Percentiles rank a stretch among this genome's conserved stretches.
Evolutionary conservation across 2,113 vertebrate species (phyloP).

Genomic region (Stigmatopora nigra): DNA sequence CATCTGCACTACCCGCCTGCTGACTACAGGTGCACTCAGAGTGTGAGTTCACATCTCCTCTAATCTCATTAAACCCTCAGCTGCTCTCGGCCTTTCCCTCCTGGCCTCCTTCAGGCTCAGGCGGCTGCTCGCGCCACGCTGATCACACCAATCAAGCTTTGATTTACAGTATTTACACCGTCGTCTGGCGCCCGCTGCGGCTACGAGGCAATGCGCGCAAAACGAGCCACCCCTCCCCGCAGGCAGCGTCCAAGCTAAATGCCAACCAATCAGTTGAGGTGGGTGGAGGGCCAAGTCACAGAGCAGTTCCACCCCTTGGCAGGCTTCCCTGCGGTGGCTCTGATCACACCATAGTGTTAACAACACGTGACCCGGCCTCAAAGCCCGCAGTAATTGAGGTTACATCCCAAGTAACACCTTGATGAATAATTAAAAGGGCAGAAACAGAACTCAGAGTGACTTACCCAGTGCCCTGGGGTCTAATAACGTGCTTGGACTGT

Average conservation of each 20-base stretch:
- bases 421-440: slow-evolving; percentile 69
- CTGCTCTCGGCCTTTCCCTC: slow-evolving; percentile 36
- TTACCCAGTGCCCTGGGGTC: slow-evolving; percentile 67
- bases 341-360: slow-evolving; percentile 59
- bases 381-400: slow-evolving; percentile 63
- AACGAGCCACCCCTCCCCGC: slow-evolving; percentile 33
- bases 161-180: slow-evolving; percentile 60
- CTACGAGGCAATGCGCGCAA: slow-evolving; percentile 42
- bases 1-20: slow-evolving; percentile 47
- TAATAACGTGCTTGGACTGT: slow-evolving; percentile 69
- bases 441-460: slow-evolving; percentile 51
- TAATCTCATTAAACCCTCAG: slow-evolving; percentile 62
- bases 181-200: slow-evolving; percentile 40
- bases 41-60: slow-evolving; percentile 36
- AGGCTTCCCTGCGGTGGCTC: slow-evolving; percentile 56
- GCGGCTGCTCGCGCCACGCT: slow-evolving; percentile 35
- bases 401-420: slow-evolving; percentile 58
- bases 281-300: slow-evolving; percentile 61
- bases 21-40: slow-evolving; percentile 49
- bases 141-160: slow-evolving; percentile 61
- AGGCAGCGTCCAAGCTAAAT: slow-evolving; percentile 50
- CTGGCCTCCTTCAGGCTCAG: slow-evolving; percentile 23
- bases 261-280: slow-evolving; percentile 58
- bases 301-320: slow-evolving; percentile 58
- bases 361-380: slow-evolving; percentile 56